Evolutionary conservation across 2,113 vertebrate genomes (phyloP), one percentile per base, ranked within the genome.

Genomic region (Cottus gobio): DNA sequence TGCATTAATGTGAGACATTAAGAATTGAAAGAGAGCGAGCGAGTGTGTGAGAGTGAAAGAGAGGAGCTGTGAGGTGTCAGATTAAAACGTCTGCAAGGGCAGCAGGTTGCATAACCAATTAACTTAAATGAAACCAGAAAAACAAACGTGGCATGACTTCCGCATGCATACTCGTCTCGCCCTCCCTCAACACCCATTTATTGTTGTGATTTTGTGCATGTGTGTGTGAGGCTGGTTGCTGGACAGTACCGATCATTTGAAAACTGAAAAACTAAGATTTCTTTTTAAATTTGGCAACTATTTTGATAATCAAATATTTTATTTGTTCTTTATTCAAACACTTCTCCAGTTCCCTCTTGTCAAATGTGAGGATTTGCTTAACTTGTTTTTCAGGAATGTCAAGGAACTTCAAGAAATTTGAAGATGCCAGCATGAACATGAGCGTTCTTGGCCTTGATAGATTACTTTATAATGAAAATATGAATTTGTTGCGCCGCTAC

Each of bases 101-200:
- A 15, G 24, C 42, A 61, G 37, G 30, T 75, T 67, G 28, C 46
- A 18, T 77, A 75, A 75, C 34, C 4, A 84, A 57, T 72, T 39
- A 50, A 7, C 39, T 44, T 44, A 62, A 73, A 81, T 65, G 7
- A 62, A 46, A 58, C 64, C 36, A 60, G 22, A 72, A 6, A 67
- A 31, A 20, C 60, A 31, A 20, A 61, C 57, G 31, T 15, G 13
- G 44, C 44, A 46, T 2, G 4, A 1, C 31, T 34, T 50, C 20
- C 15, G 72, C 4, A 30, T 4, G 60, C 64, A 10, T 24, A 26
- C 48, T 50, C 48, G 10, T n/a, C 78, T 71, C 82, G 67, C 64
- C 64, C 46, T 36, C 54, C 5, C 20, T 57, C n/a, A 5, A 28
- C 80, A 39, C n/a, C 56, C 3, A 26, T 24, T 42, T 15, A 1